A percentile compares a stretch with the other conserved stretches of the same genome.
phyloP scores from a whole-genome alignment of 2,888 invertebrate species.

The Rhingia rostrata region DNA sequence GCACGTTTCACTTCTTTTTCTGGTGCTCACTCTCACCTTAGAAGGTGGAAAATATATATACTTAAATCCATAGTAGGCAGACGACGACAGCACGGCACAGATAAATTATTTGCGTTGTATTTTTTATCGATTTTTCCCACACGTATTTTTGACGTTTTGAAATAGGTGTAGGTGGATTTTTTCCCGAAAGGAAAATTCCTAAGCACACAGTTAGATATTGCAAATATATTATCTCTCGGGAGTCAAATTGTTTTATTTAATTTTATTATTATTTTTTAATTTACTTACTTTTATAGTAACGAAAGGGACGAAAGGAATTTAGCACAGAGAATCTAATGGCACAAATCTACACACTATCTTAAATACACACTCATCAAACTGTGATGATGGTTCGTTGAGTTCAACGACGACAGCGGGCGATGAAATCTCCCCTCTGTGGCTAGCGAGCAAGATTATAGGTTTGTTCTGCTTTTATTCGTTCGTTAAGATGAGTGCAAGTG shows the following conservation, averaged over 20 bases:
- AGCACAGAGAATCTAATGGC: conserved; percentile 76
- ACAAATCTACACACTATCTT: conserved; percentile 78
- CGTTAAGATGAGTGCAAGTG: conserved; percentile 36
- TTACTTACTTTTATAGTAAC: conserved; percentile 76
- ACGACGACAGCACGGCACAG: conserved; percentile 30
- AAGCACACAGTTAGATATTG: conserved; percentile 9
- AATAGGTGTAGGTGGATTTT: conserved; percentile 36
- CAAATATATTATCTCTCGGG: conserved; percentile 10
- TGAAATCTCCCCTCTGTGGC: conserved; percentile 63
- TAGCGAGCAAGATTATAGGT: conserved; percentile 34
- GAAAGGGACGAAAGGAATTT: conserved; percentile 77
- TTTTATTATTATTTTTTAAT: conserved; percentile 56
- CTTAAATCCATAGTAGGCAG: conserved; percentile 57
- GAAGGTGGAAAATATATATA: conserved; percentile 51
- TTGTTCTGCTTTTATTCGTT: conserved; percentile 47
- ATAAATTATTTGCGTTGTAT: conserved; percentile 67
- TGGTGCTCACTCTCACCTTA: conserved; percentile 44
- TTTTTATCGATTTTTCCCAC: conserved; percentile 69
- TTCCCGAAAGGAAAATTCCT: conserved; percentile 11
- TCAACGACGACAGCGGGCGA: conserved; percentile 69
- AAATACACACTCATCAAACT: conserved; percentile 76
- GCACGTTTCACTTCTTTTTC: conserved; percentile 49
- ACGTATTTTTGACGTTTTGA: conserved; percentile 62
- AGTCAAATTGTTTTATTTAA: conserved; percentile 10
- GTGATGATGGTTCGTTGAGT: conserved; percentile 71